Conservation (phyloP, 2,888 invertebrate species). For the Biston stratarius region DNA sequence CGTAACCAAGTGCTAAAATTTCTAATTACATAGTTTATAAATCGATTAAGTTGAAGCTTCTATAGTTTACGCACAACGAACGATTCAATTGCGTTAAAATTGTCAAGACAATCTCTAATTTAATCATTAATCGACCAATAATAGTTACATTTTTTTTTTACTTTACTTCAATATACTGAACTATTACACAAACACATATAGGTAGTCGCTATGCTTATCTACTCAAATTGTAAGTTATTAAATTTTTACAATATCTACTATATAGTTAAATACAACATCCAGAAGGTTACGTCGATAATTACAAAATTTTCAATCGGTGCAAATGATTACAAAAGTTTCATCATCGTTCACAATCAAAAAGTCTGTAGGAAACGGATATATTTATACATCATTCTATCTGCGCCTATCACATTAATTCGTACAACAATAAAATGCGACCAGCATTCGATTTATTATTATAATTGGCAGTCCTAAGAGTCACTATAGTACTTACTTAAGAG, state of each 20-base stretch:
- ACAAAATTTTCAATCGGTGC: constrained; percentile 81
- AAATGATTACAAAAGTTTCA: constrained; percentile 78
- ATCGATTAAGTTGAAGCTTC: constrained; percentile 81
- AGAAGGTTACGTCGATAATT: constrained; percentile 83
- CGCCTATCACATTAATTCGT: constrained; percentile 77
- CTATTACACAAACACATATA: constrained; percentile 84
- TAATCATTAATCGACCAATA: constrained; percentile 59
- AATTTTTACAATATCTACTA: constrained; percentile 82
- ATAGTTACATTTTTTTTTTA: constrained; percentile 57
- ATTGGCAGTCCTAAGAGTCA: constrained; percentile 79
- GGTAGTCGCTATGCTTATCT: constrained; percentile 76
- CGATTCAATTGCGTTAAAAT: constrained; percentile 69
- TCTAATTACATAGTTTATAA: constrained; percentile 71
- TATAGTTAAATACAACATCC: constrained; percentile 84
- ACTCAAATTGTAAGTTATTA: constrained; percentile 78
- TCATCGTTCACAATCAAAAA: constrained; percentile 64
- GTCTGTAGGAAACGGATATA: constrained; percentile 65
- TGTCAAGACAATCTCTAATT: constrained; percentile 68
- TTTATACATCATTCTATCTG: constrained; percentile 73
- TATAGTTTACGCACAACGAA: constrained; percentile 76
- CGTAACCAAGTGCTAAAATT: constrained; percentile 78
- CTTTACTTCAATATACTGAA: constrained; percentile 63
- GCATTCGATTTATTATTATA: constrained; percentile 70
- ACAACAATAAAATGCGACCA: constrained; percentile 73
- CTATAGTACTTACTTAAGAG: constrained; percentile 61